Conservation (phyloP, 2,797 vertebrate species). For the Malurus leucopterus region DNA sequence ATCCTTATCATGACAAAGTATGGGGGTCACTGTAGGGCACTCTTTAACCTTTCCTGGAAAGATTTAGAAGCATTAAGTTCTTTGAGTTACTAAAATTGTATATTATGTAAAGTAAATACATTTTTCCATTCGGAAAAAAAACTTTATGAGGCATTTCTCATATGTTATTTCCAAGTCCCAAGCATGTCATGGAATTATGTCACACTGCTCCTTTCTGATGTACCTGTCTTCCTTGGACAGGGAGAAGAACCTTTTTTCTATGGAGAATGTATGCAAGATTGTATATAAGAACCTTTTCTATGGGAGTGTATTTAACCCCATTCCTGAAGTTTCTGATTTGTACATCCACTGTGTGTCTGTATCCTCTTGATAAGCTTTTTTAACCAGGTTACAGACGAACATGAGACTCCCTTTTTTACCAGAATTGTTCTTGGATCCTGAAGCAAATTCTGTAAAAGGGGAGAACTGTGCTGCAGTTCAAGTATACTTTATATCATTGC, state of each 20-base stretch:
- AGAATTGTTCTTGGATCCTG: background rate
- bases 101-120: background rate
- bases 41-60: background rate
- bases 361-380: background rate
- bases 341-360: background rate
- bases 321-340: background rate
- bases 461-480: background rate
- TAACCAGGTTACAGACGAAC: background rate
- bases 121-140: background rate
- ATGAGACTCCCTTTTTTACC: background rate
- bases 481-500: background rate
- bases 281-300: background rate
- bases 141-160: background rate
- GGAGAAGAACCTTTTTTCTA: background rate
- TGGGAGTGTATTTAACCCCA: background rate
- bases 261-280: background rate
- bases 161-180: background rate
- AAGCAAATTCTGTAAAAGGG: background rate
- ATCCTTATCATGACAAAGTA: background rate
- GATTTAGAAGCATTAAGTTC: background rate
- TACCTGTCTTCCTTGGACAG: background rate
- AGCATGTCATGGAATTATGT: accelerated
- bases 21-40: background rate
- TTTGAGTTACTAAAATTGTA: background rate
- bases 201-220: background rate